Conservation (phyloP, 2,113 vertebrate species). For the Archocentrus centrarchus region DNA sequence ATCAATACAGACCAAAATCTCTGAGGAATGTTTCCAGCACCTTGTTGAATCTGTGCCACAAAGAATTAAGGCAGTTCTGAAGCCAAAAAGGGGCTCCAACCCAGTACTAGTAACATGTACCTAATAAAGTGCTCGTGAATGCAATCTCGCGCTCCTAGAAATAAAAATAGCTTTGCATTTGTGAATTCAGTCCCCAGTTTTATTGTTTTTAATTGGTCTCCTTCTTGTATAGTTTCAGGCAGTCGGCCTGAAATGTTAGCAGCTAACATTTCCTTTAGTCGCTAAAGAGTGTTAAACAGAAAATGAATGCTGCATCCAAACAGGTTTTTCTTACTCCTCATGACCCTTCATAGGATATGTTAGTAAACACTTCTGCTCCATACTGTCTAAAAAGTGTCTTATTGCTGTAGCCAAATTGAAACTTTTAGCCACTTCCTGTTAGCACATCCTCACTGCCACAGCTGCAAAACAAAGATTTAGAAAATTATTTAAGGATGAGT, state of each 20-base stretch:
- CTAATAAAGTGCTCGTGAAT: neutral
- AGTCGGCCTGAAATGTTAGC: neutral
- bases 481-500: slow-evolving; percentile 5
- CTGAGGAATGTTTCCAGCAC: neutral
- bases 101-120: neutral
- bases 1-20: neutral
- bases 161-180: slow-evolving; percentile 2
- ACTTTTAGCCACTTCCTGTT: slow-evolving; percentile 7
- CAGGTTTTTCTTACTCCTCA: neutral
- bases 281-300: neutral
- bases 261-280: neutral
- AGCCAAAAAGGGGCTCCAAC: neutral
- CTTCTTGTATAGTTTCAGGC: neutral
- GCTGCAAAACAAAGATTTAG: slow-evolving; percentile 15
- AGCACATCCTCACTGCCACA: neutral
- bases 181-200: neutral
- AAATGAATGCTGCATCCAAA: neutral
- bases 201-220: neutral
- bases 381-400: neutral
- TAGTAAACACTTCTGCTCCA: neutral
- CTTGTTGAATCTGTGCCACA: neutral
- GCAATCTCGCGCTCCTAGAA: neutral
- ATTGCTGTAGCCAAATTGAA: slow-evolving; percentile 1
- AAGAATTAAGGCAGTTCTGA: neutral
- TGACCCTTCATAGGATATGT: neutral